phyloP scores from a whole-genome alignment of 2,797 vertebrate genomes.

The Paramormyrops hopkinsi region DNA sequence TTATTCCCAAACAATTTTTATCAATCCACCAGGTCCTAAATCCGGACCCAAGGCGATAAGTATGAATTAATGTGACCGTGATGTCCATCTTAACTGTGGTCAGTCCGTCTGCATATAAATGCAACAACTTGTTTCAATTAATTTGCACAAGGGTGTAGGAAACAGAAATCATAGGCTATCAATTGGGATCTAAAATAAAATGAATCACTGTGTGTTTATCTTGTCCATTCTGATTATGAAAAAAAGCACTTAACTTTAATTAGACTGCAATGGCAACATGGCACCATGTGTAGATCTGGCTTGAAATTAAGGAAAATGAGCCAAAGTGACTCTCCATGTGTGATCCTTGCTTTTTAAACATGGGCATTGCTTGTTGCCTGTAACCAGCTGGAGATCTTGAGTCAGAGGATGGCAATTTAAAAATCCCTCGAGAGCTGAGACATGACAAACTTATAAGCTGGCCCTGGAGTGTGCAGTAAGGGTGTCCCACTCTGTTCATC shows the following conservation, averaged over 20 bases:
- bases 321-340: background rate
- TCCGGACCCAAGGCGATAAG: background rate
- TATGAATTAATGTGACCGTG: background rate
- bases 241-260: background rate
- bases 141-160: background rate
- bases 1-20: background rate
- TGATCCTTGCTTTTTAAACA: background rate
- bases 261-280: background rate
- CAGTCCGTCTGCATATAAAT: background rate
- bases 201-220: background rate
- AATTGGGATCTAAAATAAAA: background rate
- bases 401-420: background rate
- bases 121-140: background rate
- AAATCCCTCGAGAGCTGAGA: background rate
- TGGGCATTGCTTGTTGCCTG: background rate
- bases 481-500: background rate
- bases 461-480: background rate
- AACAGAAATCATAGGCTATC: background rate
- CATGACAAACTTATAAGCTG: background rate
- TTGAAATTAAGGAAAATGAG: background rate
- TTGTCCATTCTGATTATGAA: background rate
- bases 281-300: background rate
- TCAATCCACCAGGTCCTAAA: background rate
- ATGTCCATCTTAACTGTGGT: background rate
- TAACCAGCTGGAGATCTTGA: background rate